A percentile compares a stretch with the other conserved stretches of the same genome.
Evolutionary conservation across 2,113 vertebrate genomes (phyloP).

Genomic region (Gambusia holbrooki): DNA sequence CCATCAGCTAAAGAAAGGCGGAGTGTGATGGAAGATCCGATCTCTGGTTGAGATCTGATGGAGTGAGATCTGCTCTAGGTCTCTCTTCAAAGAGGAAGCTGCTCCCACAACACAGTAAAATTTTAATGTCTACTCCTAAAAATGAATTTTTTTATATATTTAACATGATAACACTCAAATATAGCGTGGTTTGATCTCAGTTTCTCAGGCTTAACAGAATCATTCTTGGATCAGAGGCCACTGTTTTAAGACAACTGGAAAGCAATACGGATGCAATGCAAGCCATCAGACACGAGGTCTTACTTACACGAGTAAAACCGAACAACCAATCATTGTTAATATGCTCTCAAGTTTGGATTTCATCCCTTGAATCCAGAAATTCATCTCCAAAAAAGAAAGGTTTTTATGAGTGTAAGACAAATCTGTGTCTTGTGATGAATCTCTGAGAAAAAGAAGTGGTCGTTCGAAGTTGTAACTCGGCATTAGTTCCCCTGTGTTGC

Average conservation of each 20-base stretch:
- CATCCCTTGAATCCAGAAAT: conserved; percentile 46
- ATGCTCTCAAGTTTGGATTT: conserved; percentile 44
- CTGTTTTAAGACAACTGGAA: conserved; percentile 66
- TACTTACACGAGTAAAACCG: conserved; percentile 50
- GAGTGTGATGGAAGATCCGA: conserved; percentile 20
- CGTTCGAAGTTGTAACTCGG: conserved; percentile 7
- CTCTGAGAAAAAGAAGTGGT: conserved; percentile 23
- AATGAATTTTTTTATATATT: conserved; percentile 41
- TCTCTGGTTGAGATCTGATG: conserved; percentile 39
- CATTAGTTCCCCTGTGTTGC: conserved; percentile 28
- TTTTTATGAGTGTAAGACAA: conserved; percentile 62
- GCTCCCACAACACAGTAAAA: conserved; percentile 61
- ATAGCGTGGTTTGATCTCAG: conserved; percentile 58
- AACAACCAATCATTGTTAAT: conserved; percentile 50
- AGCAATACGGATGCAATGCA: conserved; percentile 82
- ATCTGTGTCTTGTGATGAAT: conserved; percentile 55
- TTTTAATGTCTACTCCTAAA: conserved; percentile 46
- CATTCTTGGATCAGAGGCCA: conserved; percentile 55
- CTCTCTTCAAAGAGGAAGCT: conserved; percentile 31
- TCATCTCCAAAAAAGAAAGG: conserved; percentile 58
- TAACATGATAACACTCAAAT: conserved; percentile 39
- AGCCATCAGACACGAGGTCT: conserved; percentile 74
- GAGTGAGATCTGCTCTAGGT: conserved; percentile 9
- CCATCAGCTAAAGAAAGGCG: conserved; percentile 28
- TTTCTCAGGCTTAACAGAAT: conserved; percentile 79